A percentile compares a stretch with the other conserved stretches of the same genome.
Conservation (phyloP, 2,113 vertebrate species). For the Anser brachyrhynchus region DNA sequence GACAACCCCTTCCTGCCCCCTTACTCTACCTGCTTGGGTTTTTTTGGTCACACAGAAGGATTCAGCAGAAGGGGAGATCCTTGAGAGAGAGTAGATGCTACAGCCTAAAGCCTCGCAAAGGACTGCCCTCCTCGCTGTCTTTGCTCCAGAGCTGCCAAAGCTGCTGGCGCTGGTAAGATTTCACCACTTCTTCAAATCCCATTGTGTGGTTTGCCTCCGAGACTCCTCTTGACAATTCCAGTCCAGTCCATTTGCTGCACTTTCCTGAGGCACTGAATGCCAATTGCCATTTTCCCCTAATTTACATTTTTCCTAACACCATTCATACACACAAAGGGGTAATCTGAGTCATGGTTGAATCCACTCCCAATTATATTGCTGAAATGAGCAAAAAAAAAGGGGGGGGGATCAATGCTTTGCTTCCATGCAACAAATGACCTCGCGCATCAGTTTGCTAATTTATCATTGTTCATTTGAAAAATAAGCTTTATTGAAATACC, state of each 20-base stretch:
- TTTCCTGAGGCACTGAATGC: neutral
- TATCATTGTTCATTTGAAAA: neutral
- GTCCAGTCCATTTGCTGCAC: neutral
- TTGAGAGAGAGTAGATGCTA: neutral
- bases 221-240: neutral
- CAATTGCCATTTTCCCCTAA: neutral
- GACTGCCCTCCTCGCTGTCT: neutral
- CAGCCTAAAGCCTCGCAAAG: neutral
- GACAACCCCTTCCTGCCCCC: neutral
- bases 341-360: neutral
- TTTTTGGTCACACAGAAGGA: neutral
- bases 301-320: neutral
- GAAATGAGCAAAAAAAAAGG: neutral
- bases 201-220: neutral
- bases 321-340: neutral
- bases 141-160: neutral
- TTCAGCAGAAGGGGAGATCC: neutral
- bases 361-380: neutral
- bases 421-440: neutral
- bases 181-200: neutral
- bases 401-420: neutral
- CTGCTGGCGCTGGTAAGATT: neutral
- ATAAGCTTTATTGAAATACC: neutral
- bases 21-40: neutral
- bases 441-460: slow-evolving; percentile 16